A percentile compares a stretch with the other conserved stretches of the same genome.
Conservation (phyloP, 53 echinoderm and acorn worm species). For the Glandiceps talaboti region DNA sequence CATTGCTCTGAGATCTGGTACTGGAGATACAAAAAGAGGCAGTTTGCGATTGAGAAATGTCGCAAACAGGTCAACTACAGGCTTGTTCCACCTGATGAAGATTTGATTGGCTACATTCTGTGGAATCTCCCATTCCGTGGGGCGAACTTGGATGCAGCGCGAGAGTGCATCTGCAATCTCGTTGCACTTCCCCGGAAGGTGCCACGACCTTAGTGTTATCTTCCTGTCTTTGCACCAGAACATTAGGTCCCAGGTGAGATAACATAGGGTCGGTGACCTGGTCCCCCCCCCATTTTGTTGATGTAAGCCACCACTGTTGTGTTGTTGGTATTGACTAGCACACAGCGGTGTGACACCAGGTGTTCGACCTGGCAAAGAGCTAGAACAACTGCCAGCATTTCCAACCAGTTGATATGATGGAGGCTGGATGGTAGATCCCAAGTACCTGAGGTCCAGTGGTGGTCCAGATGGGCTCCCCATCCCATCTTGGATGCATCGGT, state of each 20-base stretch:
- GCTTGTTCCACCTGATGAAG: not conserved
- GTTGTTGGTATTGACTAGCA: constrained; percentile 17
- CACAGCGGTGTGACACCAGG: not conserved
- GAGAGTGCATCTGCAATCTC: constrained; percentile 21
- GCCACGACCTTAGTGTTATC: constrained; percentile 7
- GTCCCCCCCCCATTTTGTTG: constrained; percentile 26
- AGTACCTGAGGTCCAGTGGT: not conserved
- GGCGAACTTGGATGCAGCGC: not conserved
- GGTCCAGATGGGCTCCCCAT: no score
- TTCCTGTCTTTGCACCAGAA: constrained; percentile 12
- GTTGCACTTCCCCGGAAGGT: constrained; percentile 22
- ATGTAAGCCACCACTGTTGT: constrained; percentile 29
- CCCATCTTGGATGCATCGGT: no score
- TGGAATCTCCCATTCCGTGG: constrained; percentile 9
- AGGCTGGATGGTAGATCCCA: not conserved
- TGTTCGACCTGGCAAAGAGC: not conserved
- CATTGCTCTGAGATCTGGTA: constrained; percentile 7
- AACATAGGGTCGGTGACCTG: constrained; percentile 8
- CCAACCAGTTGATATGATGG: constrained; percentile 9
- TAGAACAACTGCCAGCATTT: constrained; percentile 4
- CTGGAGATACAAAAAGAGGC: constrained; percentile 2
- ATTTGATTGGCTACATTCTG: constrained; percentile 1
- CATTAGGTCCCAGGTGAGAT: constrained; percentile 7
- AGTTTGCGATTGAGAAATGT: constrained; percentile 12
- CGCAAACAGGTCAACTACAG: not conserved